phyloP scores from a whole-genome alignment of 2,113 vertebrate species.

The Carettochelys insculpta region DNA sequence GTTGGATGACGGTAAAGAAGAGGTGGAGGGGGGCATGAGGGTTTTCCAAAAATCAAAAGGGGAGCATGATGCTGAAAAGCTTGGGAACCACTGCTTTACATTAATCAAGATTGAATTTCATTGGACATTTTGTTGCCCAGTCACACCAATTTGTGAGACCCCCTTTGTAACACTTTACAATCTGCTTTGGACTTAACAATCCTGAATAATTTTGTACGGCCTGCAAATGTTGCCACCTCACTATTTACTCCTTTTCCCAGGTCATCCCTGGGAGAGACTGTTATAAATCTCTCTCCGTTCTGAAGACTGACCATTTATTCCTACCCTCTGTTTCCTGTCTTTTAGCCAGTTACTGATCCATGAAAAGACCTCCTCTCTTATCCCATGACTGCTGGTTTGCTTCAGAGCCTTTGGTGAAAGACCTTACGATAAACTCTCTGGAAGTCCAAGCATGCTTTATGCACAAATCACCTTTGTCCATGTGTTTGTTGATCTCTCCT shows the following conservation, averaged over 20 bases:
- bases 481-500: neutral
- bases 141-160: neutral
- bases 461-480: neutral
- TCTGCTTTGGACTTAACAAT: neutral
- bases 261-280: neutral
- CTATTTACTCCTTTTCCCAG: neutral
- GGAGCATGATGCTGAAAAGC: too few species aligned
- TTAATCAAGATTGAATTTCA: neutral
- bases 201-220: neutral
- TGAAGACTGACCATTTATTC: neutral
- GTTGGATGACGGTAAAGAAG: too few species aligned
- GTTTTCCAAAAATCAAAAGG: too few species aligned
- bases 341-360: neutral
- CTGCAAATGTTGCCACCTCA: neutral
- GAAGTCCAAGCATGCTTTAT: neutral
- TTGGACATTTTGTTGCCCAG: neutral
- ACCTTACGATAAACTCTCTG: neutral
- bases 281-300: neutral
- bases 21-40: too few species aligned
- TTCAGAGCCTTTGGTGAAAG: neutral
- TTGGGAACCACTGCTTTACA: too few species aligned
- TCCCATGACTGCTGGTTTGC: neutral
- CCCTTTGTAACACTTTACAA: neutral
- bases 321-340: neutral
- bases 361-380: neutral